Evolutionary conservation across 2,113 vertebrate species (phyloP).

Genomic region (Plectropomus leopardus): DNA sequence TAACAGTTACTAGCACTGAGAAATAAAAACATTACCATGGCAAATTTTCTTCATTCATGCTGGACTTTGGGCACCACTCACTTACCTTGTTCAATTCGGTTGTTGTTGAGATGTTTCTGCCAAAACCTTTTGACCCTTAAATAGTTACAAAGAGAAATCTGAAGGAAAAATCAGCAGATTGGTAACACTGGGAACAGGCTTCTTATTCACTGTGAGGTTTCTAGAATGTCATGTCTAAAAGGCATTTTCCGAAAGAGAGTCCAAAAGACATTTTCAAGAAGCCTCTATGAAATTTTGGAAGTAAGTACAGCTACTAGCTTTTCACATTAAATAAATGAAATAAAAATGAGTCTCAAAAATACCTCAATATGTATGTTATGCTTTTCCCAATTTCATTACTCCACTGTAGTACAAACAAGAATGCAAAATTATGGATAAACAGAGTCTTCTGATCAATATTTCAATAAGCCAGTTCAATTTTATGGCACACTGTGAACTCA

Average conservation of each 20-base stretch:
- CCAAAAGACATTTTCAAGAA: background rate
- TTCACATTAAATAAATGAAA: background rate
- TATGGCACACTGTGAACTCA: background rate
- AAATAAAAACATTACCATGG: background rate
- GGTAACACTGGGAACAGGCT: too few relatives aligned
- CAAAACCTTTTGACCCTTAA: background rate
- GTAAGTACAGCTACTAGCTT: too few relatives aligned
- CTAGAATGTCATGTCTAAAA: background rate
- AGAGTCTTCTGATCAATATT: background rate
- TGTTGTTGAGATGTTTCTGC: background rate
- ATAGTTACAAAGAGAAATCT: background rate
- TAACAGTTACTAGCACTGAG: background rate
- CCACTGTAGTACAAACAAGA: background rate
- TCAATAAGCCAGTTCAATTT: background rate
- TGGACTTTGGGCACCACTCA: background rate
- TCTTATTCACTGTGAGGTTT: background rate
- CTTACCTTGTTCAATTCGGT: background rate
- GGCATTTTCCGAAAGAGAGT: background rate
- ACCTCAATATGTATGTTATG: background rate
- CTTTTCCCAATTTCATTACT: background rate
- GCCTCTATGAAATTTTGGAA: background rate
- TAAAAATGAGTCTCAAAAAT: background rate
- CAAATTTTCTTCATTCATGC: background rate
- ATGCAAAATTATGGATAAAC: background rate
- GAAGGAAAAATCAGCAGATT: background rate